These are phyloP conservation scores for Pandemis corylana DNA, from an alignment of 2,888 invertebrate genomes.

Conservation along the genomic window DNA sequence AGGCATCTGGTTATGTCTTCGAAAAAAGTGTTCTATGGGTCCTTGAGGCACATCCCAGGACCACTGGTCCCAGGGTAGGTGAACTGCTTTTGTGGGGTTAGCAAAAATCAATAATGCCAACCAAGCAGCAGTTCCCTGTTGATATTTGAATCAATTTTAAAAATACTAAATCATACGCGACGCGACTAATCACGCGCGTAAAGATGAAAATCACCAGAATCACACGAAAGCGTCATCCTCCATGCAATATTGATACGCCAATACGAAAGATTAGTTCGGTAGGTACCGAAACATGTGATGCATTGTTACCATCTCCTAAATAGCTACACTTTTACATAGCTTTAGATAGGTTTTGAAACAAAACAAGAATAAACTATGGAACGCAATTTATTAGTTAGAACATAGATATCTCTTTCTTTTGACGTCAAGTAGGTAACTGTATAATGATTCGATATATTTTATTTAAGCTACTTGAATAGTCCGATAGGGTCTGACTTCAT, in stretches of 20 bases:
- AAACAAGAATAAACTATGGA: not conserved
- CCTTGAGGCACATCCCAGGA: conserved; percentile 49
- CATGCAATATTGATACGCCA: too few species aligned
- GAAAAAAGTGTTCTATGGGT: conserved; percentile 48
- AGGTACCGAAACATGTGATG: too few species aligned
- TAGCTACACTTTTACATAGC: too few species aligned
- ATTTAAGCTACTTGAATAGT: not conserved
- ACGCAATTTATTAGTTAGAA: not conserved
- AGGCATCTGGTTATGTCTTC: conserved; percentile 49
- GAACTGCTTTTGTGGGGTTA: conserved; percentile 9
- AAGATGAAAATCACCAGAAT: too few species aligned
- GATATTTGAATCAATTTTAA: not conserved
- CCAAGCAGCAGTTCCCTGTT: conserved; percentile 7
- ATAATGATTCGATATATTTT: too few species aligned
- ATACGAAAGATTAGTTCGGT: too few species aligned
- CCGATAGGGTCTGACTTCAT: not conserved
- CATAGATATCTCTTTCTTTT: too few species aligned
- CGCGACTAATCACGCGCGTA: too few species aligned
- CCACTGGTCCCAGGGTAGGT: conserved; percentile 54
- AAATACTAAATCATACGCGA: too few species aligned
- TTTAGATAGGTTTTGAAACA: conserved; percentile 1
- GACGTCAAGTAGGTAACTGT: too few species aligned
- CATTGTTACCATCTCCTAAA: too few species aligned
- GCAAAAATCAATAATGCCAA: conserved; percentile 28
- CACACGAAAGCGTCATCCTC: too few species aligned